Percentiles rank a stretch among this genome's conserved stretches.
Conservation (phyloP, 2,797 vertebrate species). For the Capromys pilorides region DNA sequence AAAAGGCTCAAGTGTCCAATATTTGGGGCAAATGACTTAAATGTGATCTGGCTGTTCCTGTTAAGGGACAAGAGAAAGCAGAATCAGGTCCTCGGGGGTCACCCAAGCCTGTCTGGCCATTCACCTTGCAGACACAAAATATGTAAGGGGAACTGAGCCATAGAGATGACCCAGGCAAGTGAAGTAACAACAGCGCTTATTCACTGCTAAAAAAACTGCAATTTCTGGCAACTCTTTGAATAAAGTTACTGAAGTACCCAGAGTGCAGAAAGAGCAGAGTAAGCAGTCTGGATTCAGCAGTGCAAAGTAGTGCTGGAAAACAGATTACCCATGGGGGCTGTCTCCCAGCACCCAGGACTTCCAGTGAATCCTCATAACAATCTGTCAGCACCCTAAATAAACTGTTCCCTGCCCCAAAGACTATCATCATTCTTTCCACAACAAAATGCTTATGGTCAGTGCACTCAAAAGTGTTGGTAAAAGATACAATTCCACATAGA, state of each 20-base stretch:
- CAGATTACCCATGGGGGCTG: neutral
- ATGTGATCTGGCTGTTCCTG: neutral
- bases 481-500: neutral
- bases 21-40: conserved; percentile 52
- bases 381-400: neutral
- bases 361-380: neutral
- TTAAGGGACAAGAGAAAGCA: conserved; percentile 11
- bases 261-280: neutral
- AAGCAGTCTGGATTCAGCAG: neutral
- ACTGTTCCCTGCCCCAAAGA: neutral
- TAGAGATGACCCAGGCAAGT: neutral
- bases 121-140: neutral
- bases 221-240: neutral
- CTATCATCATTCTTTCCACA: neutral
- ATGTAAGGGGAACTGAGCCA: neutral
- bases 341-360: neutral
- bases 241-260: neutral
- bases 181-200: neutral
- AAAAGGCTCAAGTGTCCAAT: conserved; percentile 63
- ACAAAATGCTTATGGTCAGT: conserved; percentile 5
- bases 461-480: neutral
- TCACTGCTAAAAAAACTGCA: neutral
- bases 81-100: neutral
- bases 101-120: neutral
- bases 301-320: neutral